These are phyloP conservation scores for Drosophila buzzatii DNA, from an alignment of 2,888 invertebrate genomes.

Conservation along the genomic window DNA sequence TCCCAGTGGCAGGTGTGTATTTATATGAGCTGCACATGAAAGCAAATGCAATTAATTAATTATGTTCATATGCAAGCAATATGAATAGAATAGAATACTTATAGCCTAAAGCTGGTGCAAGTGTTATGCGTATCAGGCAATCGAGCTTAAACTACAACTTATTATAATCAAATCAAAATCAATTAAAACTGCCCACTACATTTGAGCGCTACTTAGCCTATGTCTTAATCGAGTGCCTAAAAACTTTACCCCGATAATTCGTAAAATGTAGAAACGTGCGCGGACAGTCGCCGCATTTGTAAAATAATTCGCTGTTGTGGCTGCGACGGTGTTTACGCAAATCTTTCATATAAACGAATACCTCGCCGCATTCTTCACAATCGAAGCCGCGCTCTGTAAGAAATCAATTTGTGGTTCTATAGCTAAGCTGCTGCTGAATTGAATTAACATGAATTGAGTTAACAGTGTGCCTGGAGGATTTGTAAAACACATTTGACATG, in stretches of 20 bases:
- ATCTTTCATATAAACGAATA: conserved; percentile 70
- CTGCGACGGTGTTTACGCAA: conserved; percentile 77
- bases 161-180: neutral
- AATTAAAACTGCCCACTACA: conserved; percentile 21
- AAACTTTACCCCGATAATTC: conserved; percentile 71
- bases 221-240: neutral
- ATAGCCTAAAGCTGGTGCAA: conserved; percentile 39
- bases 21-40: conserved; percentile 67
- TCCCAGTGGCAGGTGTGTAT: conserved; percentile 73
- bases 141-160: conserved; percentile 2
- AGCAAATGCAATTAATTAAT: conserved; percentile 8
- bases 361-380: conserved; percentile 71
- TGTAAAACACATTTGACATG: neutral
- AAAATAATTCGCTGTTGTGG: conserved; percentile 75
- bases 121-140: conserved; percentile 43
- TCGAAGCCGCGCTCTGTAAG: conserved; percentile 74
- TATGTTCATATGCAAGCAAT: neutral
- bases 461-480: conserved; percentile 2
- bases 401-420: conserved; percentile 50
- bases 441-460: conserved; percentile 15
- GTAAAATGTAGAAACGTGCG: conserved; percentile 76
- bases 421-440: conserved; percentile 18
- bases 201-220: conserved; percentile 9
- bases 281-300: conserved; percentile 76
- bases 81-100: neutral